Conservation (phyloP, 2,113 vertebrate species). For the Trematomus loennbergii region DNA sequence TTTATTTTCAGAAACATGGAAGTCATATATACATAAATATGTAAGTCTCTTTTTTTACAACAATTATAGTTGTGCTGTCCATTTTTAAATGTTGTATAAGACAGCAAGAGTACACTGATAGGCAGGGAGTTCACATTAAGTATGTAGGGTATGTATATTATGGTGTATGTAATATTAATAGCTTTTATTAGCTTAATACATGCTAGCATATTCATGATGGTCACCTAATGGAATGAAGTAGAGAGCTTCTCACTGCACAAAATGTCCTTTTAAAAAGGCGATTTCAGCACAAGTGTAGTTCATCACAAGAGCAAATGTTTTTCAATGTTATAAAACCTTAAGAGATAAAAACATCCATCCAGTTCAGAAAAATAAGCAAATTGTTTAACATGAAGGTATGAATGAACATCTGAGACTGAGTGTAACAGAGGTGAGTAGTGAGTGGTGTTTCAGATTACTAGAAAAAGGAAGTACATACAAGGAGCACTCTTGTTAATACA, state of each 20-base stretch:
- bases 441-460: no score
- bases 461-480: no score
- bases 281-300: not conserved
- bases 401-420: no score
- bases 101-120: slow-evolving; percentile 8
- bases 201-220: slow-evolving; percentile 76
- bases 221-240: slow-evolving; percentile 67
- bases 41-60: rapidly evolving
- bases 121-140: slow-evolving; percentile 45
- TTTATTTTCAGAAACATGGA: not conserved
- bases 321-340: not conserved
- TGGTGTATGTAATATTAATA: slow-evolving; percentile 78
- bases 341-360: not conserved
- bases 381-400: not conserved
- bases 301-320: not conserved
- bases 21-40: not conserved
- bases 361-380: not conserved
- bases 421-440: no score
- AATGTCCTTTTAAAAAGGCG: not conserved
- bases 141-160: slow-evolving; percentile 71
- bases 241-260: not conserved
- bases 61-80: not conserved
- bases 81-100: slow-evolving; percentile 19
- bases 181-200: slow-evolving; percentile 75
- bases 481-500: no score